Evolutionary conservation across 2,113 vertebrate genomes (phyloP).

Genomic region (rabbit (Oryctolagus cuniculus)): DNA sequence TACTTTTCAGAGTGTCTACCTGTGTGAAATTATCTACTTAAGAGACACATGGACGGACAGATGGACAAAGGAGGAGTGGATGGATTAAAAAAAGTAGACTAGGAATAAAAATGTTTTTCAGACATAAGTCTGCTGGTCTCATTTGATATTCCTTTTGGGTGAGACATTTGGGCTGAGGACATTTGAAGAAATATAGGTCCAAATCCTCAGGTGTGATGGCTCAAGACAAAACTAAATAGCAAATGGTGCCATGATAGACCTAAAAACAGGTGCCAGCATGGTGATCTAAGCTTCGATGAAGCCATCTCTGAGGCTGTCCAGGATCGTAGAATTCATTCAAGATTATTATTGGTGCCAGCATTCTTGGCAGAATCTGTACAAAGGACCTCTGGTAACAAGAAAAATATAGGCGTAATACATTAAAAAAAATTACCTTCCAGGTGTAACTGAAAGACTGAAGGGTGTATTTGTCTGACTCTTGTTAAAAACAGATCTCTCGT

Average conservation of each 20-base stretch:
- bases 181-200: not conserved
- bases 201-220: not conserved
- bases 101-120: not conserved
- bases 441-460: not conserved
- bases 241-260: not conserved
- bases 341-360: not conserved
- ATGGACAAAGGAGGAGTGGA: too few species aligned
- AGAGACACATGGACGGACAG: not conserved
- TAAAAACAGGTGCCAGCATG: not conserved
- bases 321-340: not conserved
- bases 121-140: not conserved
- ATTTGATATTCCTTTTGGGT: not conserved
- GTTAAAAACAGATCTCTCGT: not conserved
- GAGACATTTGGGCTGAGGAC: not conserved
- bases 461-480: not conserved
- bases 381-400: not conserved
- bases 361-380: conserved; percentile 14
- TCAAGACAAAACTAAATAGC: not conserved
- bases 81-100: not conserved
- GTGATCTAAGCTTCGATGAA: not conserved
- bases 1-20: not conserved
- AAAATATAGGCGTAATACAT: not conserved
- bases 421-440: not conserved
- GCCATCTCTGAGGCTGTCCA: not conserved
- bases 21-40: not conserved